Conservation (phyloP, 92 coral and sea anemone species). For the Parazoanthus swiftii region DNA sequence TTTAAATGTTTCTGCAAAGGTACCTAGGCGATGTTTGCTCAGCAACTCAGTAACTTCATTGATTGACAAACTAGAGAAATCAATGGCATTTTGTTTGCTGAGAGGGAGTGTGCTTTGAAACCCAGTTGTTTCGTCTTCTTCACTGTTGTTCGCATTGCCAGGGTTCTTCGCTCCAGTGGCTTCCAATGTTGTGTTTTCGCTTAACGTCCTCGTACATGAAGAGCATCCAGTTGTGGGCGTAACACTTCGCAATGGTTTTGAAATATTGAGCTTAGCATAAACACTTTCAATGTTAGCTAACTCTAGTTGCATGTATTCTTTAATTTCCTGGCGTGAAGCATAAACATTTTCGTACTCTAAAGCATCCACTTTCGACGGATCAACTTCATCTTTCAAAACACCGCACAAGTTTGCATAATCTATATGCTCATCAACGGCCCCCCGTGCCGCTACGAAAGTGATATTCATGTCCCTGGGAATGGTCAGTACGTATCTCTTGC, state of each 20-base stretch:
- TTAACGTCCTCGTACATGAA: no score
- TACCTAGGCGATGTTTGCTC: neutral
- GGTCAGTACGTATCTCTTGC: no score
- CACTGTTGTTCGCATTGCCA: neutral
- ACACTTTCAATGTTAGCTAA: neutral
- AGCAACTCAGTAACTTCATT: neutral
- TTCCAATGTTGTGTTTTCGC: neutral
- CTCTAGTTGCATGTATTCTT: neutral
- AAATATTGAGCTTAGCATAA: neutral
- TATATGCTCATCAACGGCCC: no score
- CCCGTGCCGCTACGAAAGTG: no score
- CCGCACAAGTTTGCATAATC: no score
- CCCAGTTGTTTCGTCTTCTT: neutral
- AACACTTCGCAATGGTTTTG: neutral
- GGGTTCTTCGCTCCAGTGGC: neutral
- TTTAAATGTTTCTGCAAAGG: slow-evolving; percentile 4
- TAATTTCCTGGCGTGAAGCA: no score
- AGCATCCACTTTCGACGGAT: no score
- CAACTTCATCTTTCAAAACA: no score
- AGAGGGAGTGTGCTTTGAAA: neutral
- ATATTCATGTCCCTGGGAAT: no score
- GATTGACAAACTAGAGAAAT: neutral
- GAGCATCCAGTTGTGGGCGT: neutral
- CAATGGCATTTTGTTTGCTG: neutral
- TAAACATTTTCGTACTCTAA: no score